Base-by-base conservation (phyloP, 2,113 vertebrate species). In the Acanthisitta chloris region DNA sequence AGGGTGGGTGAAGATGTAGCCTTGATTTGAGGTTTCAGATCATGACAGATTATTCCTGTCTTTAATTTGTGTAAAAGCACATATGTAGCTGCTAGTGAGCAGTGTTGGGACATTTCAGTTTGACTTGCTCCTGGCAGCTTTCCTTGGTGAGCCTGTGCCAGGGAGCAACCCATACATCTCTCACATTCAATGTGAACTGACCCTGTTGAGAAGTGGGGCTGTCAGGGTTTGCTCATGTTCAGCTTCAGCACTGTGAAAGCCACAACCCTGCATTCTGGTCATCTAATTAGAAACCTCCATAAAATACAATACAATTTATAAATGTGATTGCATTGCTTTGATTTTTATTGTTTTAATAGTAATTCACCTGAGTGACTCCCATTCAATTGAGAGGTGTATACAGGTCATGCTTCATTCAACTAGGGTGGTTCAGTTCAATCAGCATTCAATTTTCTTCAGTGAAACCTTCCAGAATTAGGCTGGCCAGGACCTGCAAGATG, bases 321-420 rank as follows among this genome's bases (percentile, higher is more conserved):
- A 87, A 87, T 48, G 52, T 34, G 36, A 85, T 65, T 61, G 31
- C 4, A 10, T 21, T 61, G 42, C 65, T 92, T 87, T 92, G 73
- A 79, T 82, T 92, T 78, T 78, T 64, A 6, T 33, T 31, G 43
- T 90, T 94, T 94, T 16, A 76, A 54, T 31, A 42, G 52, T 31
- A 91, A 95, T 91, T 89, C 59, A 65, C 54, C 16, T 87, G 72
- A 95, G 77, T 86, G 74, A 76, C 73, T 94, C 24, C 36, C 2
- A 5, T 25, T 66, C 78, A 81, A 69, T 9, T 58, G 78, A 31
- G 31, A 57, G 36, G 52, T 20, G 25, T 34, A 24, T 25, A 71
- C 54, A 48, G 77, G 77, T 91, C 88, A 91, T 0, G 1, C 36
- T 74, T 77, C 23, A 73, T 78, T 90, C 84, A 87, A 1, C 62